Evolutionary conservation across 2,113 vertebrate species (phyloP).

Genomic region (Perca flavescens): DNA sequence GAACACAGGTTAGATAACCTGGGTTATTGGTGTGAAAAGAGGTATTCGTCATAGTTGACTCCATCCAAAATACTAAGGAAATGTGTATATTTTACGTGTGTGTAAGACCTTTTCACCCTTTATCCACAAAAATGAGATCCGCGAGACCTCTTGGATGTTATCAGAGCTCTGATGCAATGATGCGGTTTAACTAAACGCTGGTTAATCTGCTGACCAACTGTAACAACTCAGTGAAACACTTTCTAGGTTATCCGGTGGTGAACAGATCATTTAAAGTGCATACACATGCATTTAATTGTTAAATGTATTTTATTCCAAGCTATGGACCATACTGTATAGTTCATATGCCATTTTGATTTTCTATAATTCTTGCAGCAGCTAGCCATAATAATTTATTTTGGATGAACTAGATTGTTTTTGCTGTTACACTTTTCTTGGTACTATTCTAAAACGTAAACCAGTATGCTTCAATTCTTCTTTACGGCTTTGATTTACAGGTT

Average conservation of each 20-base stretch:
- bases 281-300: background rate
- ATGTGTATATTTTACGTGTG: background rate
- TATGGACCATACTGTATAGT: background rate
- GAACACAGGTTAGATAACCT: no score
- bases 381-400: background rate
- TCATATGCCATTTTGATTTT: background rate
- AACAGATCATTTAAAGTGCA: background rate
- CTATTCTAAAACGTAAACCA: background rate
- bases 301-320: background rate
- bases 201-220: background rate
- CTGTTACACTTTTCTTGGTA: background rate
- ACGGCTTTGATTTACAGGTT: slow-evolving; percentile 84
- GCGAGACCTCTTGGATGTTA: background rate
- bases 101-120: background rate
- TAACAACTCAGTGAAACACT: background rate
- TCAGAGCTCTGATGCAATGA: background rate
- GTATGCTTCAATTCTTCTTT: background rate
- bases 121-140: background rate
- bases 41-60: background rate
- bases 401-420: background rate
- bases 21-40: no score
- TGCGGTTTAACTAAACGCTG: background rate
- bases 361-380: background rate
- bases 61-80: background rate
- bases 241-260: background rate